Percentiles rank a stretch among this genome's conserved stretches.
Evolutionary conservation across 2,113 vertebrate species (phyloP).

Genomic region (Gorsachius goisagi): DNA sequence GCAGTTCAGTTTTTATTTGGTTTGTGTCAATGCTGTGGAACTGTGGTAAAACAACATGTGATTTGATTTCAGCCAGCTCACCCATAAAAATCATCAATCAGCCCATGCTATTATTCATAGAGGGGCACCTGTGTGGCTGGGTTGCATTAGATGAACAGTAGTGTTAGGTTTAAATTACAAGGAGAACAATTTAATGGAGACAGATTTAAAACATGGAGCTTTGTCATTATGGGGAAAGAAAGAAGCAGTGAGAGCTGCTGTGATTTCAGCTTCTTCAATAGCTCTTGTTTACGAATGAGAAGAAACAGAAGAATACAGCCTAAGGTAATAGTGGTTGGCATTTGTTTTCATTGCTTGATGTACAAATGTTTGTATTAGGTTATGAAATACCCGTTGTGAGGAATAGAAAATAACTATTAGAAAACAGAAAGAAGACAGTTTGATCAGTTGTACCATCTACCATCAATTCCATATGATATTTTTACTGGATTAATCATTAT

Average conservation of each 20-base stretch:
- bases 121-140: background rate
- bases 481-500: background rate
- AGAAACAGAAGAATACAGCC: slow-evolving; percentile 47
- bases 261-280: slow-evolving; percentile 37
- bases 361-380: background rate
- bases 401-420: background rate
- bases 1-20: background rate
- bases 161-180: background rate
- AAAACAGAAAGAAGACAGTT: background rate
- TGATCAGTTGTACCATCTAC: background rate
- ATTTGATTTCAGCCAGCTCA: background rate
- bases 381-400: background rate
- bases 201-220: background rate
- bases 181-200: slow-evolving; percentile 1
- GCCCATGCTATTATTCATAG: background rate
- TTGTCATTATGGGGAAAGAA: slow-evolving; percentile 32
- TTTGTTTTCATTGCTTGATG: background rate
- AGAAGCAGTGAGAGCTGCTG: background rate
- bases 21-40: background rate
- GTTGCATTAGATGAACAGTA: background rate
- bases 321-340: slow-evolving; percentile 15
- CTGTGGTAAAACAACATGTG: background rate
- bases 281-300: slow-evolving; percentile 25
- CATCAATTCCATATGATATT: background rate
- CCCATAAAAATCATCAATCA: background rate